Percentiles rank a stretch among this genome's conserved stretches.
Evolutionary conservation across 1,140 invertebrate genomes (phyloP).

Genomic region (Ceratoteleas bidentatus): DNA sequence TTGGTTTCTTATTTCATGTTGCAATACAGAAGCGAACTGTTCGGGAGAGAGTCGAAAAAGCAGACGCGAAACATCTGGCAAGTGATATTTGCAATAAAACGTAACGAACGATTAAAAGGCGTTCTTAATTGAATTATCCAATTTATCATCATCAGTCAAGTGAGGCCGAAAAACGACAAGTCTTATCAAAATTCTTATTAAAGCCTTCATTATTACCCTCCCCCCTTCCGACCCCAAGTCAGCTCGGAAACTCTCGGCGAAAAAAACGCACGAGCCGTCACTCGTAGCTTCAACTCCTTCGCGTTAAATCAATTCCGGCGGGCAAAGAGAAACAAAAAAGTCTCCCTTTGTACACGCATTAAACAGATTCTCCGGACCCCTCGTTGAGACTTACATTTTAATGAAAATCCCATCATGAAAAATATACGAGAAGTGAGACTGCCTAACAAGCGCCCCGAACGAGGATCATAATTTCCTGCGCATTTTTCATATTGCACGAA

Average conservation of each 20-base stretch:
- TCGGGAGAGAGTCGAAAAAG: no score
- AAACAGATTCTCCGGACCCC: conserved; percentile 10
- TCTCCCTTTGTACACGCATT: conserved; percentile 25
- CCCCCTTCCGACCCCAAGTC: neutral
- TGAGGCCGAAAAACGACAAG: conserved; percentile 1
- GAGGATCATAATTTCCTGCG: neutral
- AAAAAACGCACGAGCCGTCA: conserved; percentile 2
- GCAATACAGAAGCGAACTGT: no score
- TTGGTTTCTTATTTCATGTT: no score
- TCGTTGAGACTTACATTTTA: conserved; percentile 13
- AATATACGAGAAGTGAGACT: neutral
- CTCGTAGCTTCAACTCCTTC: conserved; percentile 19
- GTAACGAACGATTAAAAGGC: neutral
- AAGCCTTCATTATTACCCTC: neutral
- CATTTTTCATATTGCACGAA: no score
- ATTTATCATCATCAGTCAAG: neutral
- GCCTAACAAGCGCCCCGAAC: neutral
- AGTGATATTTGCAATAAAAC: neutral
- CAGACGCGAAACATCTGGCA: no score
- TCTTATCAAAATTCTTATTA: conserved; percentile 3
- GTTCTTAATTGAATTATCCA: neutral
- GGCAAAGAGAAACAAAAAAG: conserved; percentile 10
- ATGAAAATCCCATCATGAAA: conserved; percentile 13
- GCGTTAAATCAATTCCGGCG: conserved; percentile 21
- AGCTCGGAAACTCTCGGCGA: neutral